These are phyloP conservation scores for Leptoteleia sp. DNA, from an alignment of 1,140 invertebrate species.

Conservation along the genomic window DNA sequence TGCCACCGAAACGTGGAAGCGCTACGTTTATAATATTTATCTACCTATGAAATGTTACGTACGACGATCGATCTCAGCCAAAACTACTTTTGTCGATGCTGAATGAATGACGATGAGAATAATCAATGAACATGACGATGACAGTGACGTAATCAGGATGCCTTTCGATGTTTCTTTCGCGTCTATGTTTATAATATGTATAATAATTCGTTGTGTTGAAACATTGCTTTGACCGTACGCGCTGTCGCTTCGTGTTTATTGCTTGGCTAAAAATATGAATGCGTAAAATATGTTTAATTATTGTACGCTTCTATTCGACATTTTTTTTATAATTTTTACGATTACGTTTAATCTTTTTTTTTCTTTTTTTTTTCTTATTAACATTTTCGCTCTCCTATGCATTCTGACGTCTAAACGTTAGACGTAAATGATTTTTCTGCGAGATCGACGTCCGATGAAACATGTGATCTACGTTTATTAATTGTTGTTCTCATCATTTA, in stretches of 20 bases:
- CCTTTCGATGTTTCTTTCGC: constrained; percentile 76
- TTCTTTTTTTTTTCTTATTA: constrained; percentile 34
- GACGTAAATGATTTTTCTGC: constrained; percentile 19
- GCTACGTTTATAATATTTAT: constrained; percentile 55
- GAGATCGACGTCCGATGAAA: constrained; percentile 57
- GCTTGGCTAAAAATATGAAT: constrained; percentile 76
- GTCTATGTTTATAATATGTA: constrained; percentile 70
- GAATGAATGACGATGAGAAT: constrained; percentile 64
- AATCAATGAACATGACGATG: constrained; percentile 65
- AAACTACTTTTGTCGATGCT: constrained; percentile 62
- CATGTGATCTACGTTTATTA: neutral
- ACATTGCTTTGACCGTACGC: constrained; percentile 80
- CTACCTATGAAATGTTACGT: constrained; percentile 59
- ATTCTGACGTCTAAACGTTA: constrained; percentile 17
- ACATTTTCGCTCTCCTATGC: constrained; percentile 13
- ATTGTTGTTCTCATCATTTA: too few relatives aligned
- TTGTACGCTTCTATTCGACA: constrained; percentile 71
- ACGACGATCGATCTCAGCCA: constrained; percentile 68
- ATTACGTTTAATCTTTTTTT: too few relatives aligned
- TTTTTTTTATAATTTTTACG: constrained; percentile 44
- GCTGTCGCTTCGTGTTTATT: constrained; percentile 73
- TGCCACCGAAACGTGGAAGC: constrained; percentile 56
- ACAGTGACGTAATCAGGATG: constrained; percentile 68
- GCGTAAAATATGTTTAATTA: constrained; percentile 72
- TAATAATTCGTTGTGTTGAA: constrained; percentile 82